Evolutionary conservation across 2,888 invertebrate genomes (phyloP).

Genomic region (Acanthopleura granulata): DNA sequence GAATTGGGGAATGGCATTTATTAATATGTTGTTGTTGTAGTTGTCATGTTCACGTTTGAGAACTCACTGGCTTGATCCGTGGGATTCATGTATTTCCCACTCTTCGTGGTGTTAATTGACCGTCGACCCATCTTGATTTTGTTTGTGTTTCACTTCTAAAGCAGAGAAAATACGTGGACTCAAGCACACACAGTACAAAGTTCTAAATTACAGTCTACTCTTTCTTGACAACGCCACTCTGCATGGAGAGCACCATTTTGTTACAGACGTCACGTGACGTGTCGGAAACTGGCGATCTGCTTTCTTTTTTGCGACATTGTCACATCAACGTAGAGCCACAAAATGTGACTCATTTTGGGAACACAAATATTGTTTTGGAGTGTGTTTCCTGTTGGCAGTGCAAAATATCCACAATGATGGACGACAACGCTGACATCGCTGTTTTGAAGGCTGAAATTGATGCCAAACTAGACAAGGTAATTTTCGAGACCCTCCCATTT

Average conservation of each 20-base stretch:
- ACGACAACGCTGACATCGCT: conserved; percentile 55
- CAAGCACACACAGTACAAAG: background rate
- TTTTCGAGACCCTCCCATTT: too few species aligned
- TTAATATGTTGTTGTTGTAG: conserved; percentile 18
- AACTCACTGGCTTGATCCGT: conserved; percentile 97
- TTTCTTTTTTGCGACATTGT: background rate
- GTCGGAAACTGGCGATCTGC: background rate
- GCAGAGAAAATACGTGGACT: background rate
- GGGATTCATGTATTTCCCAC: conserved; percentile 99
- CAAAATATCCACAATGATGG: background rate
- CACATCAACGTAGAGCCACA: too few species aligned
- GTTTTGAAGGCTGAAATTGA: conserved; percentile 58
- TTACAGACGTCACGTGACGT: conserved; percentile 19
- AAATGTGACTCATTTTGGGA: background rate
- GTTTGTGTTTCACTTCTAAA: background rate
- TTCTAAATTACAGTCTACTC: background rate
- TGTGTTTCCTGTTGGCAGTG: background rate
- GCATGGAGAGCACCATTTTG: background rate
- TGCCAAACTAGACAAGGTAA: conserved; percentile 60
- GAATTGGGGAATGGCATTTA: too few species aligned
- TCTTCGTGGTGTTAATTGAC: conserved; percentile 98
- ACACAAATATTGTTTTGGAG: conserved; percentile 27
- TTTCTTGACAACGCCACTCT: background rate
- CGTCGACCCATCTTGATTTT: conserved; percentile 85
- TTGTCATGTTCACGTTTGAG: conserved; percentile 31